Evolutionary conservation across 2,888 invertebrate species (phyloP).

Genomic region (Epicampocera succincta): DNA sequence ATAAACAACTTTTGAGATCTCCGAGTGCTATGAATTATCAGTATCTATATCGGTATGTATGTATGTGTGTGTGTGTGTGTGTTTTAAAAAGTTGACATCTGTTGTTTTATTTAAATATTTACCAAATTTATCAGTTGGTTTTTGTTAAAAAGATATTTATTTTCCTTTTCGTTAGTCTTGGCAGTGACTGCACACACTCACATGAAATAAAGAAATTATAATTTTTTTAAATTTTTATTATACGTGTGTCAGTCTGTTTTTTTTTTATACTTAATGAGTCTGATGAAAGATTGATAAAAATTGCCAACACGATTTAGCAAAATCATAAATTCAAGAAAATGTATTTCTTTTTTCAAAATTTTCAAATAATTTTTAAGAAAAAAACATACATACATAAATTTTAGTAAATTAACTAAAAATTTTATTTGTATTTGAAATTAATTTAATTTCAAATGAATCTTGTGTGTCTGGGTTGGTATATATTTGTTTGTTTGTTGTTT

Average conservation of each 20-base stretch:
- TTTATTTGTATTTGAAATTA: conserved; percentile 14
- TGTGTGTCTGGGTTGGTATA: neutral
- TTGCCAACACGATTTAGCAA: conserved; percentile 58
- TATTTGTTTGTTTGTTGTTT: conserved; percentile 8
- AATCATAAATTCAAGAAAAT: conserved; percentile 51
- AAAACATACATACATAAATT: conserved; percentile 46
- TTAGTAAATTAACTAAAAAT: conserved; percentile 39
- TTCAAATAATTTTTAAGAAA: conserved; percentile 39
- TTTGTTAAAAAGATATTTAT: conserved; percentile 26
- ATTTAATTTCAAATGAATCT: neutral
- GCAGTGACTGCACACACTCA: neutral
- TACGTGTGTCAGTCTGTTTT: conserved; percentile 13
- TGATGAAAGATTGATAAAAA: conserved; percentile 50
- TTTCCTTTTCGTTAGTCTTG: conserved; percentile 14
- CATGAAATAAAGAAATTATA: neutral
- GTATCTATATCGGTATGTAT: too few species aligned
- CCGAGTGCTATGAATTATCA: conserved; percentile 12
- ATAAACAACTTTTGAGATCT: conserved; percentile 24
- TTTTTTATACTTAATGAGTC: conserved; percentile 20
- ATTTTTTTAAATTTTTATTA: conserved; percentile 25
- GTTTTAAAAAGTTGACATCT: conserved; percentile 65
- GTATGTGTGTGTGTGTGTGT: too few species aligned
- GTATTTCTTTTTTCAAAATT: conserved; percentile 58
- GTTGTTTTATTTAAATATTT: conserved; percentile 58
- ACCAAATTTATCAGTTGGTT: conserved; percentile 43